Base-by-base conservation (phyloP, 37 sponge, comb jelly and placozoan species). In the Tethya wilhelma region DNA sequence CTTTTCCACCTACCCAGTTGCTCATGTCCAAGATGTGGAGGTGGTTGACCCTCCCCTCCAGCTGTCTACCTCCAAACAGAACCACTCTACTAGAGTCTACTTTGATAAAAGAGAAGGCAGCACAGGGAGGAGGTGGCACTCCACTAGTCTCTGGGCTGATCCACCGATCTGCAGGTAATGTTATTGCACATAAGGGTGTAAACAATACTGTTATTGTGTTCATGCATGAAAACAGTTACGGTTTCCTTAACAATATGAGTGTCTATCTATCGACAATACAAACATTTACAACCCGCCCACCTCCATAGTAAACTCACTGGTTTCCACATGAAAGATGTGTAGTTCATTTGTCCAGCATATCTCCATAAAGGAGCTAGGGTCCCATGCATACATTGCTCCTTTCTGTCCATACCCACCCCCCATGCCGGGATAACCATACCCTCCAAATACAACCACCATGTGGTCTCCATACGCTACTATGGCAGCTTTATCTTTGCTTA, bases 331-430 rank as follows among this genome's bases (percentile, higher is more conserved):
- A 59, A 78, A 85, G 0, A 85, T 32, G 57, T 91, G 91, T 3
- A 91, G 59, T 41, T 91, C 91, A 78, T 91, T 91, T 14, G 91
- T 91, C 91, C 91, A 91, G 25, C 83, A 66, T 2, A 80, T 53
- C 0, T 12, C 67, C 39, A 44, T 17, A 19, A 37, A 25, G 46
- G 34, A 31, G 44, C 22, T 56, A 1, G 14, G 29, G 44, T 77
- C 80, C 75, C 68, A 67, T 33, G 37, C 43, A 49, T 79, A 80
- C 17, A 19, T 9, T 20, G 80, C 81, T 1, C 82, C 72, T 60
- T 17, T 26, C 73, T 81, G 72, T 8, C 38, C 71, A 70, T 26
- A 23, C 37, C 19, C 67, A 9, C 20, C 8, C 19, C 28, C 7
- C 37, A 7, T 19, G 2, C 20, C 59, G n/a, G 73, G 73, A 25